Evolutionary conservation across 2,888 invertebrate genomes (phyloP), one percentile per base, ranked within the genome.

Genomic region (Epinotia ramella): DNA sequence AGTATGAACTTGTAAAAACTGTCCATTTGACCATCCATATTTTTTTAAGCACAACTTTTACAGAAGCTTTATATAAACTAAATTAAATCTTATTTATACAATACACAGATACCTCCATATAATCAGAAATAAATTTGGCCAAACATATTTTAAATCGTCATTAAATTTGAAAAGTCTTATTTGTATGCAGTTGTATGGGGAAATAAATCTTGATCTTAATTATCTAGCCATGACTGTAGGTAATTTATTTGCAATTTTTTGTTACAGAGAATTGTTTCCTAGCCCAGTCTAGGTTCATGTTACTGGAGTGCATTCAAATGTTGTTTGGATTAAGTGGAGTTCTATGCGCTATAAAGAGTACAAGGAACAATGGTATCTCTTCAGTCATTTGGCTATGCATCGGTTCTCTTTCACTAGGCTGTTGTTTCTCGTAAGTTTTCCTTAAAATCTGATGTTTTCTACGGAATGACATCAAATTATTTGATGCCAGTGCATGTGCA

Each of bases 261-360:
- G 63, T 90, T 91, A 76, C 95, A 97, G 98, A 99, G 88, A 99
- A 99, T 92, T 97, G 98, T 60, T 92, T 99, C 77, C 92, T 99
- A 80, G 98, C 98, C 0, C 99, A 99, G 92, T 98, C 98, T 59
- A 96, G 99, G 81, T 99, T 99, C 87, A 97, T 99, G 89, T 93
- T 99, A 69, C 97, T 99, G 96, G 99, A 99, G 91, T 97, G 98
- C 76, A 98, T 99, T 93, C 95, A 99, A 79, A 95, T 99, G 84
- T 95, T 98, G 80, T 98, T 98, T 90, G 96, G 97, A 59, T 91
- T 98, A n/a, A 95, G 97, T 87, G 97, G 97, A 70, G 90, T 98
- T 60, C 89, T 96, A 65, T 97, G 95, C 84, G 89, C 89, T 57
- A 82, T 93, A 33, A 92, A 87, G 81, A 92, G 94, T 80, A 91